These are phyloP conservation scores for Scatophagus argus DNA, from an alignment of 2,113 vertebrate species.

Conservation along the genomic window DNA sequence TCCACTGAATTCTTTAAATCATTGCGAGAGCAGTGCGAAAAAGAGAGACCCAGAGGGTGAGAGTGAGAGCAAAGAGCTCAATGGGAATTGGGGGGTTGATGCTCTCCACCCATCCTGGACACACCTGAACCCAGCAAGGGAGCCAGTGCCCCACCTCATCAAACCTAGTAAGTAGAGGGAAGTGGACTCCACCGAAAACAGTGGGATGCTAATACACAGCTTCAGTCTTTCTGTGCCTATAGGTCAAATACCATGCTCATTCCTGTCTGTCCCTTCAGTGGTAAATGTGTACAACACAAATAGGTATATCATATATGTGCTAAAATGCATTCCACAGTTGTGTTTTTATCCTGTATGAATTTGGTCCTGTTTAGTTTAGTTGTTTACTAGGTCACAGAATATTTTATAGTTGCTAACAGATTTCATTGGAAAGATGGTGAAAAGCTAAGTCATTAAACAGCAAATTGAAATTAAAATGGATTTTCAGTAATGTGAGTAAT, in stretches of 20 bases:
- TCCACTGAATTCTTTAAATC: not conserved
- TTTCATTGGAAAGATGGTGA: too few relatives aligned
- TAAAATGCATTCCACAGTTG: not conserved
- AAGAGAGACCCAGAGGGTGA: not conserved
- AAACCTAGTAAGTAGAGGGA: slow-evolving; percentile 25
- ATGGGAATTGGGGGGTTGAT: not conserved
- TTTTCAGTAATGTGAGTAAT: too few relatives aligned
- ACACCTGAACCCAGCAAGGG: slow-evolving; percentile 57
- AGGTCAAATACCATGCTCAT: slow-evolving; percentile 37
- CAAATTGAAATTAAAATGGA: too few relatives aligned
- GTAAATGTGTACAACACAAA: not conserved
- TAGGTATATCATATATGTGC: not conserved
- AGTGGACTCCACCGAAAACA: slow-evolving; percentile 51
- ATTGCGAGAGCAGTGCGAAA: not conserved
- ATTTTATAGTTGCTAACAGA: not conserved
- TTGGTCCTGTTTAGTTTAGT: not conserved
- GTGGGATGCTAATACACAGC: slow-evolving; percentile 50
- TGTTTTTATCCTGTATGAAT: not conserved
- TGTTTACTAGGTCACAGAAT: not conserved
- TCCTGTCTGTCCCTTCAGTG: not conserved
- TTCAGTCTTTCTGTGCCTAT: slow-evolving; percentile 28
- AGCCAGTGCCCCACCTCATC: slow-evolving; percentile 29
- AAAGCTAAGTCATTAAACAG: too few relatives aligned
- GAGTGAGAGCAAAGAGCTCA: not conserved
- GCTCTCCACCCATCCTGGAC: slow-evolving; percentile 38